Base-by-base conservation (phyloP, 2,797 vertebrate species). In the Sebastes jordani region DNA sequence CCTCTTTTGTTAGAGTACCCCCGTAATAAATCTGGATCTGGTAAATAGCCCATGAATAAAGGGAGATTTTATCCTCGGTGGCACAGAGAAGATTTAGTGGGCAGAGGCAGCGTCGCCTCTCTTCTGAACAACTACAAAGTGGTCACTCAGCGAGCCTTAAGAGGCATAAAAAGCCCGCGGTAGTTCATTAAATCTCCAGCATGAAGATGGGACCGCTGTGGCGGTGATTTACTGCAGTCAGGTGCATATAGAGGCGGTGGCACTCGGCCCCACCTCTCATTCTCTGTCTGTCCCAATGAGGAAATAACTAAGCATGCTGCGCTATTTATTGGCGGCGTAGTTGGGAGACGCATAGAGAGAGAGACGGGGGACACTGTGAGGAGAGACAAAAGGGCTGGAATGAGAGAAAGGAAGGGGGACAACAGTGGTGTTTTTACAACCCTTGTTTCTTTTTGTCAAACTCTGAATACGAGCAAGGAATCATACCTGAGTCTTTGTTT, bases 11-110 rank as follows among this genome's bases (percentile, higher is more conserved):
- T 94, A 92, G 90, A 91, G 87, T 83, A 85, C 90, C 89, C 87
- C 78, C 63, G 79, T 93, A 93, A 96, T 96, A 96, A 96, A 96
- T 96, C 94, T 94, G 86, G 85, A 93, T 92, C 92, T 94, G 89
- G 93, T 95, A 95, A 95, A 95, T 95, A 95, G 94, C 90, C 94
- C 94, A 95, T 94, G 93, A 95, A 96, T 96, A 96, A 95, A 95
- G 92, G 93, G 88, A 94, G 91, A 95, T 95, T 95, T 95, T 94
- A 93, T 94, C 91, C 93, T 94, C 85, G 11, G 92, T 95, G 94
- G 94, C 93, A 93, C 81, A 82, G 76, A 69, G 87, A 92, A 95
- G 95, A 95, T 95, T 94, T 95, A 95, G 93, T 94, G 92, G 89
- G 92, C 82, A 88, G 86, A 90, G 88, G 90, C 92, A 89, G 89